A percentile compares a stretch with the other conserved stretches of the same genome.
Evolutionary conservation across 1,140 invertebrate species (phyloP).

Genomic region (Conus betulinus): DNA sequence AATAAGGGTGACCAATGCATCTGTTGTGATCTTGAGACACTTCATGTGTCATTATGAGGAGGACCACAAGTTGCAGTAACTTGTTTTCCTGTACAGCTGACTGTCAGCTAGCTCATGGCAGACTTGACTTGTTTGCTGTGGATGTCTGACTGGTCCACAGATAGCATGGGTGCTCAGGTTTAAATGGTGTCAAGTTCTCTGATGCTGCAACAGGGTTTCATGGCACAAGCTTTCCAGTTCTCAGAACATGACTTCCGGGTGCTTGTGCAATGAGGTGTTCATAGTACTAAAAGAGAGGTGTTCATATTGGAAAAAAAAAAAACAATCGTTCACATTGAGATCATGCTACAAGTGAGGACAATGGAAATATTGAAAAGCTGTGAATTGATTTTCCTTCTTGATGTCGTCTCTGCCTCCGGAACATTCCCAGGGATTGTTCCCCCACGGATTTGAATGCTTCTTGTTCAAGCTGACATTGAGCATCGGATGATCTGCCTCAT

Average conservation of each 20-base stretch:
- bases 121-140: neutral
- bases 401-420: neutral
- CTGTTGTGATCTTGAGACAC: no score
- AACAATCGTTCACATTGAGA: neutral
- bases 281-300: neutral
- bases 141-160: neutral
- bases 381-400: neutral
- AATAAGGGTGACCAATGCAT: no score
- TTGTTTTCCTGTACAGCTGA: neutral
- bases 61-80: no score
- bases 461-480: neutral
- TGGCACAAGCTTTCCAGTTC: neutral
- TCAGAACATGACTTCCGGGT: neutral
- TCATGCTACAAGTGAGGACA: neutral
- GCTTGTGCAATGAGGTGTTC: neutral
- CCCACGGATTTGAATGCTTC: neutral
- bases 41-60: no score
- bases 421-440: slow-evolving; percentile 2
- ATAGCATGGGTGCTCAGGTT: neutral
- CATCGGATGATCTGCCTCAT: neutral
- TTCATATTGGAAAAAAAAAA: neutral
- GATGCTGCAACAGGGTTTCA: neutral
- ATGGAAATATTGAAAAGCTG: neutral
- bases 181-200: neutral
- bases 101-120: neutral